Evolutionary conservation across 1,140 invertebrate genomes (phyloP).

Genomic region (Ips nitidus): DNA sequence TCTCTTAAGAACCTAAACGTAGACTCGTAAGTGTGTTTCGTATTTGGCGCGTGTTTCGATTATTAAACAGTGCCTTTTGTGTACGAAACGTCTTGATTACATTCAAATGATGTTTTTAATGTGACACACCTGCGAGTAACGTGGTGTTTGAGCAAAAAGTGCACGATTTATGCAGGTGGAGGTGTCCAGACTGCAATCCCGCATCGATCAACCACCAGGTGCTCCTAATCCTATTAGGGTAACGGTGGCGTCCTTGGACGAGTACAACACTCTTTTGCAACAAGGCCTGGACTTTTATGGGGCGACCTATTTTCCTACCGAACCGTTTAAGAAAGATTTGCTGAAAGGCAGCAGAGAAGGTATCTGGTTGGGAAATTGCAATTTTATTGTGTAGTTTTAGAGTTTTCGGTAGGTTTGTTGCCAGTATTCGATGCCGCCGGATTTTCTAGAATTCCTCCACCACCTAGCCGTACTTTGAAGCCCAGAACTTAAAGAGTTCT

Average conservation of each 20-base stretch:
- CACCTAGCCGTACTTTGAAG: constrained; percentile 74
- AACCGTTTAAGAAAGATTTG: constrained; percentile 63
- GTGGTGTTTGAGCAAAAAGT: no score
- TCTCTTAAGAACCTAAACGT: constrained; percentile 25
- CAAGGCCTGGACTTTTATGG: constrained; percentile 84
- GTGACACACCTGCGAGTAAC: not conserved
- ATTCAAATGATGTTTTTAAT: not conserved
- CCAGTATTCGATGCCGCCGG: constrained; percentile 81
- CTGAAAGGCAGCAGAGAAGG: constrained; percentile 67
- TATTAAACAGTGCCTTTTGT: not conserved
- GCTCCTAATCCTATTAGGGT: constrained; percentile 66
- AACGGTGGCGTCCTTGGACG: constrained; percentile 76
- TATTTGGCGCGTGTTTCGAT: constrained; percentile 2
- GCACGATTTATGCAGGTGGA: constrained; percentile 46
- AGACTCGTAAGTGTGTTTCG: constrained; percentile 19
- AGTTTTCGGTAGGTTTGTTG: constrained; percentile 56
- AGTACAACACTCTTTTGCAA: constrained; percentile 76
- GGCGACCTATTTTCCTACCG: constrained; percentile 81
- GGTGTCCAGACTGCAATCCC: constrained; percentile 55
- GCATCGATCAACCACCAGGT: constrained; percentile 55
- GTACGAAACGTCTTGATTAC: not conserved
- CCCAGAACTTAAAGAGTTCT: constrained; percentile 51
- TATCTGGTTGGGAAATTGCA: not conserved
- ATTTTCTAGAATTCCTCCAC: constrained; percentile 76
- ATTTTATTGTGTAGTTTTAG: constrained; percentile 7